A percentile compares a stretch with the other conserved stretches of the same genome.
These are phyloP conservation scores for Brachirus orientalis DNA, from an alignment of 2,113 vertebrate species.

Conservation along the genomic window DNA sequence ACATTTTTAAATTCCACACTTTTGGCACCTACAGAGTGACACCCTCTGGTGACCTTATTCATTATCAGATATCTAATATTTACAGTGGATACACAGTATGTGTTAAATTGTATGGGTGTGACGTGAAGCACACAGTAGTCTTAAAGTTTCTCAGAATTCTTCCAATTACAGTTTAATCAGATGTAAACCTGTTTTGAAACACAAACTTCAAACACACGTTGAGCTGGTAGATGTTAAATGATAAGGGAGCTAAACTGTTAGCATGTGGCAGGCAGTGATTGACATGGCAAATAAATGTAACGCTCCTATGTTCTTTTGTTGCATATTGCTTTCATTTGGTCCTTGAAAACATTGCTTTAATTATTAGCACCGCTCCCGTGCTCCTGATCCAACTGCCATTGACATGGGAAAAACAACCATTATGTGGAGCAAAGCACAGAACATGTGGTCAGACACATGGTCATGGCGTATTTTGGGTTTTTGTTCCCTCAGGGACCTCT, in stretches of 20 bases:
- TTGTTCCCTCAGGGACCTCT: not conserved
- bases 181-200: not conserved
- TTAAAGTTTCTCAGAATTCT: not conserved
- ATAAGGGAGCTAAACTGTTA: not conserved
- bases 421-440: conserved; percentile 31
- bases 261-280: not conserved
- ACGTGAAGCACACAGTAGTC: conserved; percentile 1
- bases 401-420: conserved; percentile 30
- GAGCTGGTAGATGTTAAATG: not conserved
- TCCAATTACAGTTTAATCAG: conserved; percentile 3
- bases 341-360: not conserved
- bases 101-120: not conserved
- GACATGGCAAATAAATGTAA: too few relatives aligned
- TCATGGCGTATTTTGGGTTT: conserved; percentile 20
- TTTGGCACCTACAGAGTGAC: too few relatives aligned
- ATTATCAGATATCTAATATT: not conserved
- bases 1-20: too few relatives aligned
- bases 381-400: conserved; percentile 12
- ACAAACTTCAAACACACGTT: not conserved
- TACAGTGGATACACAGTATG: not conserved
- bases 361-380: not conserved
- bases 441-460: conserved; percentile 36
- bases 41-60: not conserved
- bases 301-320: too few relatives aligned
- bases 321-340: not conserved